Evolutionary conservation across 2,113 vertebrate species (phyloP), one percentile per base, ranked within the genome.

Genomic region (Rafetus swinhoei): DNA sequence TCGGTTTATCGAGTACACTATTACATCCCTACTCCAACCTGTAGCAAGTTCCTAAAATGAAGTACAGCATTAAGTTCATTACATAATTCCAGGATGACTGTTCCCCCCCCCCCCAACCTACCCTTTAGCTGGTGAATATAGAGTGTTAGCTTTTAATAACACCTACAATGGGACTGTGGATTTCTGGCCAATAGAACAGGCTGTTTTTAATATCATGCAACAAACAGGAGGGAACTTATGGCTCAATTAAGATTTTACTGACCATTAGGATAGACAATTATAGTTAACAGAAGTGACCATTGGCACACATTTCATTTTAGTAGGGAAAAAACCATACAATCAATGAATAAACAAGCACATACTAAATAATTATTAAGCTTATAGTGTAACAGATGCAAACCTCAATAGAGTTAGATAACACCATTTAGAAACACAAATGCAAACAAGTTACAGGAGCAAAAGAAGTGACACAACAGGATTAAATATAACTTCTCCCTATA

Each of bases 301-400:
- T 94, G 91, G 88, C 91, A 90, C 89, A 9, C 56, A 81, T 88
- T 91, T 93, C 81, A 69, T 54, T 62, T 95, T 85, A 90, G 21
- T 0, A 92, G n/a, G 24, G 65, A 90, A 72, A 65, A 93, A 96
- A 95, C 45, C 82, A 96, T 90, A 93, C 90, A 94, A 90, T 84
- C 83, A 90, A 72, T 89, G 90, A 95, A 92, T 94, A 95, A 97
- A 96, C 91, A 96, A 84, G 9, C 65, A 72, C 32, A 72, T 35
- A 96, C 45, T 74, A 50, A 29, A 87, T 35, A 76, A n/a, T 35
- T 79, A 4, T n/a, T 91, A 91, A 85, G 87, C 24, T 25, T 76
- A 22, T 6, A 50, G 22, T 22, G 45, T 45, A 45, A 76, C 35
- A 76, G 18, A 35, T 72, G 65, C 87, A 84, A 3, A 13, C 50